A percentile compares a stretch with the other conserved stretches of the same genome.
phyloP scores from a whole-genome alignment of 2,888 invertebrate genomes.

The Dioctria linearis region DNA sequence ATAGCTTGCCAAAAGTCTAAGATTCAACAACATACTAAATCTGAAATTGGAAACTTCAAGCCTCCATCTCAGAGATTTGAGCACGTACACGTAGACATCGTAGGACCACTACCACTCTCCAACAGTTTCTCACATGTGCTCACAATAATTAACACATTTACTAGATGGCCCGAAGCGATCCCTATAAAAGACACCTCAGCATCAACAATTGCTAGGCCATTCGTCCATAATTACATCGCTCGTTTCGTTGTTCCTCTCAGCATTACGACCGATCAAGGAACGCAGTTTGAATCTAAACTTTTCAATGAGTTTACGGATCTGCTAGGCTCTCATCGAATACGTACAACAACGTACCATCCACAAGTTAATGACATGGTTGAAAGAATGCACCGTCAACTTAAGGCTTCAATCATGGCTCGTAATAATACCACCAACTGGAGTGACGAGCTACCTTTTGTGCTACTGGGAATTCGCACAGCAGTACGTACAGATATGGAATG shows the following conservation, averaged over 20 bases:
- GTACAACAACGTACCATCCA: conserved; percentile 55
- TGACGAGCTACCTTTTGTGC: no score
- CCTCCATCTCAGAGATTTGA: conserved; percentile 35
- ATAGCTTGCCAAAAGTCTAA: conserved; percentile 31
- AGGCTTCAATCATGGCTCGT: no score
- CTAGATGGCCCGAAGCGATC: conserved; percentile 57
- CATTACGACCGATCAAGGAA: background rate
- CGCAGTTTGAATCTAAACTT: background rate
- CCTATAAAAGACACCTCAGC: conserved; percentile 55
- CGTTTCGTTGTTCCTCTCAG: conserved; percentile 53
- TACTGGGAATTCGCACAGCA: no score
- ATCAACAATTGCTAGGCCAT: background rate
- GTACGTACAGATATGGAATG: no score
- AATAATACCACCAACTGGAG: no score
- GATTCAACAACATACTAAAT: conserved; percentile 37
- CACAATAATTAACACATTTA: conserved; percentile 55
- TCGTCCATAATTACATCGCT: conserved; percentile 55
- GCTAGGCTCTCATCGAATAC: conserved; percentile 38
- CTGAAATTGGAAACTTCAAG: conserved; percentile 17
- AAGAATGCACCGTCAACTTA: conserved; percentile 50
- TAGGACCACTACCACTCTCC: conserved; percentile 64
- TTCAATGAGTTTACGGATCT: conserved; percentile 47
- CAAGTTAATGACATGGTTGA: conserved; percentile 55
- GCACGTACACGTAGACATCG: conserved; percentile 63
- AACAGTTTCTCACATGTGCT: conserved; percentile 53